Conservation (phyloP, 2,797 vertebrate species). For the Sphenodon punctatus region DNA sequence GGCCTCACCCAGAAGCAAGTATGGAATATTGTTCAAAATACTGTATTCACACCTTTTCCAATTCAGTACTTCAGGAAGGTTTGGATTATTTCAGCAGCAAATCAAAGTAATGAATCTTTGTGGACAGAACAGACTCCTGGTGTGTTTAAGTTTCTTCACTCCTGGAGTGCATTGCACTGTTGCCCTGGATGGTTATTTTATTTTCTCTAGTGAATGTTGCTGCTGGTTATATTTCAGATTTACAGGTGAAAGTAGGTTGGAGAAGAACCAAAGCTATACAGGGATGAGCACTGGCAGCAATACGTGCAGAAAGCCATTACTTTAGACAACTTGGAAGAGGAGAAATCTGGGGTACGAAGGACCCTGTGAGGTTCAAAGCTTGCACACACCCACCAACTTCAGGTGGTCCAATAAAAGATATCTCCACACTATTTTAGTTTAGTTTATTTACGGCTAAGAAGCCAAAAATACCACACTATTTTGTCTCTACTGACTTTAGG, state of each 20-base stretch:
- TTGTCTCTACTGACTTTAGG: too few species aligned
- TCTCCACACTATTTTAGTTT: too few species aligned
- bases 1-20: not conserved
- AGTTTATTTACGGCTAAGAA: too few species aligned
- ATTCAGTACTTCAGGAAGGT: not conserved
- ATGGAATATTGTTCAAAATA: not conserved
- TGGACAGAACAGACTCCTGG: not conserved
- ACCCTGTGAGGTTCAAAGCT: too few species aligned
- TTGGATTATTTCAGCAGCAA: conserved; percentile 2
- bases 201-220: accelerated
- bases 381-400: too few species aligned
- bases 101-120: not conserved
- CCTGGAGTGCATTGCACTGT: not conserved
- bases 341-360: too few species aligned
- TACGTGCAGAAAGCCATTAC: not conserved
- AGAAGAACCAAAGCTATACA: not conserved
- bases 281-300: not conserved
- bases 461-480: too few species aligned
- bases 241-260: not conserved
- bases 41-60: not conserved
- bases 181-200: not conserved
- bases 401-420: too few species aligned
- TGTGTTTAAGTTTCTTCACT: not conserved
- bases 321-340: not conserved
- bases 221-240: not conserved